Evolutionary conservation across 2,113 vertebrate genomes (phyloP).

Genomic region (Halichoeres trimaculatus): DNA sequence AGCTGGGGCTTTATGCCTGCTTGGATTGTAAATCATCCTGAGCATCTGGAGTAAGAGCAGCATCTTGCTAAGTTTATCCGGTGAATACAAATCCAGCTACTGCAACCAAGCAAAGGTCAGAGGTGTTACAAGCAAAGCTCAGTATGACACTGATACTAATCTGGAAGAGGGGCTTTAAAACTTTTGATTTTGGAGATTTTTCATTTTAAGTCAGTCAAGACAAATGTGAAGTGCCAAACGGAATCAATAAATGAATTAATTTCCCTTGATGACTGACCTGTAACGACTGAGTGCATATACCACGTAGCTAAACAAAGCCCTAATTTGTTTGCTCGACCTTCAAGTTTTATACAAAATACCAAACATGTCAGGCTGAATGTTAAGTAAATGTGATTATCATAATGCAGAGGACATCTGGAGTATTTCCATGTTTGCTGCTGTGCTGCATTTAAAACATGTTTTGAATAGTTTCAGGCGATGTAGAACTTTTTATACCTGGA

Average conservation of each 20-base stretch:
- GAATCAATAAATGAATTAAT: background rate
- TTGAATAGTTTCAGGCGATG: conserved; percentile 13
- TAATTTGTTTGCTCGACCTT: background rate
- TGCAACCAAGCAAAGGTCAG: conserved; percentile 50
- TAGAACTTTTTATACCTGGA: background rate
- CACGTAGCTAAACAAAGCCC: background rate
- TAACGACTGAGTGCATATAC: conserved; percentile 13
- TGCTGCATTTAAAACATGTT: conserved; percentile 11
- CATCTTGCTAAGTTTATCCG: conserved; percentile 35
- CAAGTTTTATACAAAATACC: conserved; percentile 24
- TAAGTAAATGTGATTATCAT: conserved; percentile 10
- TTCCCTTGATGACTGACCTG: background rate
- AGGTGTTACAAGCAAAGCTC: conserved; percentile 18
- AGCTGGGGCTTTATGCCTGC: conserved; percentile 13
- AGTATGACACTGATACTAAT: conserved; percentile 24
- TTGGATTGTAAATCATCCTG: conserved; percentile 8
- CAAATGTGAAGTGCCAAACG: background rate
- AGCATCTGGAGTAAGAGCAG: conserved; percentile 17
- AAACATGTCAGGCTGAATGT: conserved; percentile 11
- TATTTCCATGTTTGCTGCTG: conserved; percentile 23
- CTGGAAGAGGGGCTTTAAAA: conserved; percentile 1
- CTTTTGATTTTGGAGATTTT: background rate
- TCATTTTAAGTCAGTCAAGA: background rate
- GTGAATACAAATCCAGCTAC: conserved; percentile 47
- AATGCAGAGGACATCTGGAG: conserved; percentile 17